phyloP scores from a whole-genome alignment of 2,888 invertebrate species.

The Drosophila melanosoma region DNA sequence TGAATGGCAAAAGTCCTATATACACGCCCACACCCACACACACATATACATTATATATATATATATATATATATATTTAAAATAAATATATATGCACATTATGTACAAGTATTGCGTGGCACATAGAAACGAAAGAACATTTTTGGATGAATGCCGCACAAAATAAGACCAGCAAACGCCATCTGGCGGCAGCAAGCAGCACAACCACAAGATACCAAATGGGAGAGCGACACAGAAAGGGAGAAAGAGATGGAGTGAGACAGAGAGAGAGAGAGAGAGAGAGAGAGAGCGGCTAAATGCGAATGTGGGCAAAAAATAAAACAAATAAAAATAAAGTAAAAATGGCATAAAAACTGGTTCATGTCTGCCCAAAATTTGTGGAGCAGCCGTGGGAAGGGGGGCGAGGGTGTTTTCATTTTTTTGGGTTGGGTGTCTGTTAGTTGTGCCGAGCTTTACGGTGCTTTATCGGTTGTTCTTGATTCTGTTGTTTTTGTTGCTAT shows the following conservation, averaged over 20 bases:
- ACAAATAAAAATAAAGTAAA: conserved; percentile 51
- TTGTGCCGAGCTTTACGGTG: conserved; percentile 33
- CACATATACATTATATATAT: background rate
- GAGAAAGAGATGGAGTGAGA: conserved; percentile 9
- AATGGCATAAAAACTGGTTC: conserved; percentile 64
- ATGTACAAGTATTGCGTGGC: conserved; percentile 13
- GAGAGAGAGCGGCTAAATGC: conserved; percentile 8
- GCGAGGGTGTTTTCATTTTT: background rate
- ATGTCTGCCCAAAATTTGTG: conserved; percentile 69
- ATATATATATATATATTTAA: background rate
- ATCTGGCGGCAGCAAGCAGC: conserved; percentile 61
- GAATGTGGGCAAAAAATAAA: conserved; percentile 44
- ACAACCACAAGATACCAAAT: conserved; percentile 21
- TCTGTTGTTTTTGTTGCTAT: conserved; percentile 8
- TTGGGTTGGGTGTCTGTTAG: conserved; percentile 26
- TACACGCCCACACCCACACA: conserved; percentile 33
- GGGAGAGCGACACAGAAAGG: background rate
- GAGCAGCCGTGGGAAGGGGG: conserved; percentile 13
- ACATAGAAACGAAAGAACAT: conserved; percentile 38
- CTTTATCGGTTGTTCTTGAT: conserved; percentile 33
- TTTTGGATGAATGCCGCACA: conserved; percentile 52
- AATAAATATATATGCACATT: conserved; percentile 4
- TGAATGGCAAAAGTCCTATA: conserved; percentile 68
- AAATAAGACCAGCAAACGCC: conserved; percentile 51
- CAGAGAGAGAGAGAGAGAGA: background rate